Percentiles rank a stretch among this genome's conserved stretches.
These are phyloP conservation scores for Eutrigla gurnardus DNA, from an alignment of 2,797 vertebrate genomes.

Conservation along the genomic window DNA sequence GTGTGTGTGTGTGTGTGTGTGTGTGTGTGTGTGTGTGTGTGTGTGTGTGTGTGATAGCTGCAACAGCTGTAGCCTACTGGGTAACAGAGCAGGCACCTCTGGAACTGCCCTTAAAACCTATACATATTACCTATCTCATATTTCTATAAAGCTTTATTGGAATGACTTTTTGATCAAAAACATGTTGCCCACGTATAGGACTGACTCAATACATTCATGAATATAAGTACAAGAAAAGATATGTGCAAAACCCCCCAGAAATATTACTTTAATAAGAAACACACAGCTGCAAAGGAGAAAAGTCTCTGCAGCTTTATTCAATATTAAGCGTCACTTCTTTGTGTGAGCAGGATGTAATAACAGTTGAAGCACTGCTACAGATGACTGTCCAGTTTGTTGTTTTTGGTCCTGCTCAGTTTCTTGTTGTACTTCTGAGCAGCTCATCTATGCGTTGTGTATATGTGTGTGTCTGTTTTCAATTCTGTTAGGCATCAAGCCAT, in stretches of 20 bases:
- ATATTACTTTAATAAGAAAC: neutral
- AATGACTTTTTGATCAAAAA: neutral
- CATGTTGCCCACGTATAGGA: neutral
- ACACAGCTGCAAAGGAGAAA: neutral
- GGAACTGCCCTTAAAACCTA: conserved; percentile 44
- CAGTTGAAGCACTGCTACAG: neutral
- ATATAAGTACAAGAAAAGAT: neutral
- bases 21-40: conserved; percentile 26
- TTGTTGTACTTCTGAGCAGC: neutral
- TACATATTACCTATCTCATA: conserved; percentile 8
- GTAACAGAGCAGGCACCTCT: conserved; percentile 37
- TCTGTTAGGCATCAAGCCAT: neutral
- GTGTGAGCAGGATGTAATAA: neutral
- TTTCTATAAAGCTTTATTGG: conserved; percentile 2
- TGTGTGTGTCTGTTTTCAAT: neutral
- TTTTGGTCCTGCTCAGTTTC: neutral
- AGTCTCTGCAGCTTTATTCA: neutral
- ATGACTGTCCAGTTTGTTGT: neutral
- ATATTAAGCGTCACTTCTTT: conserved; percentile 12
- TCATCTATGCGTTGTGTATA: neutral
- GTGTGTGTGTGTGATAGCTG: conserved; percentile 29
- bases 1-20: conserved; percentile 22
- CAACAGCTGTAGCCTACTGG: conserved; percentile 44
- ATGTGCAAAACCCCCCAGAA: neutral
- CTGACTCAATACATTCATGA: neutral